Evolutionary conservation across 2,113 vertebrate species (phyloP), one percentile per base, ranked within the genome.

Genomic region (Copsychus sechellarum): DNA sequence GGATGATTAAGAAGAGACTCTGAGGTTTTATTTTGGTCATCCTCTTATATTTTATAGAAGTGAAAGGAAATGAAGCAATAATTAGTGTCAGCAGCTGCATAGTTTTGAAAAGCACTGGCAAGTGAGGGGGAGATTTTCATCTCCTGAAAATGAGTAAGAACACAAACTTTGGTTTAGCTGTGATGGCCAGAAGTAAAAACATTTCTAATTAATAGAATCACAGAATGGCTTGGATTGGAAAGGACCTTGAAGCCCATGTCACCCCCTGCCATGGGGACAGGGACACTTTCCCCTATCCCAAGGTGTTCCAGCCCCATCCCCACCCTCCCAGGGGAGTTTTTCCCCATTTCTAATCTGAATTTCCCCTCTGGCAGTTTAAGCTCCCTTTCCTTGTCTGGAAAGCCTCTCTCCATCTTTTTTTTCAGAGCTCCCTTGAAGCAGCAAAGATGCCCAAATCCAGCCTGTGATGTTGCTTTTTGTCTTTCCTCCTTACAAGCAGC

Each of bases 21-120:
- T 34, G 58, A 33, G 24, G 10, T 11, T 86, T 64, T 87, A 83
- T 88, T 89, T 69, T 9, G 57, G 85, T 71, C 86, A 86, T 45
- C n/a, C n/a, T 50, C 65, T 81, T 47, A 26, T 50, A 12, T 67
- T 86, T 83, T 56, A 67, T 4, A 73, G 65, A 23, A 81, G 22
- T 48, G 38, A 62, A 72, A 90, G 48, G 66, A 90, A 93, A 92
- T 47, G 9, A 92, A 94, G 94, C 70, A 79, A 54, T 48, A 79
- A 83, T 93, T 48, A 83, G 50, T 28, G 69, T 89, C 72, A 83
- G 40, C 72, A 86, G 82, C 81, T 64, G 62, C 50, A 4, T 2
- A 38, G 74, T 38, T 81, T 50, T 62, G 88, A 82, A 79, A 78
- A 88, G 88, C 48, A 11, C 70, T 51, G 51, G 53, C 82, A 90